Evolutionary conservation across 2,888 invertebrate species (phyloP).

Genomic region (Zeuzera pyrina): DNA sequence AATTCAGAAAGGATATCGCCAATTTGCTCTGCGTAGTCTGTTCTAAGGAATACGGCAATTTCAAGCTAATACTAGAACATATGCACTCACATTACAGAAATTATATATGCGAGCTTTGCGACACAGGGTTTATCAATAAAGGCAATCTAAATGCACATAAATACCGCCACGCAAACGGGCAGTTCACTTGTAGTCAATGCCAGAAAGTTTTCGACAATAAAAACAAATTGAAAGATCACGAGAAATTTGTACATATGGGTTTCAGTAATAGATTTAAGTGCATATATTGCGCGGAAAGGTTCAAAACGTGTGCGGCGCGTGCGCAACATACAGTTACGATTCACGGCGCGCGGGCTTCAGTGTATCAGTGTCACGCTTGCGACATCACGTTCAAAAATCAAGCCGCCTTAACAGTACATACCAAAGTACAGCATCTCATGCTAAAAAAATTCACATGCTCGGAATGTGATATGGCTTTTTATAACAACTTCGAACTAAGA

Average conservation of each 20-base stretch:
- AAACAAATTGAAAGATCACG: conserved; percentile 31
- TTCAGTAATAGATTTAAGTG: background rate
- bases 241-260: conserved; percentile 30
- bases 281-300: background rate
- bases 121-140: conserved; percentile 30
- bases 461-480: conserved; percentile 23
- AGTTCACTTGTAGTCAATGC: conserved; percentile 43
- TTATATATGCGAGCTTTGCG: conserved; percentile 33
- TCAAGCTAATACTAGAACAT: conserved; percentile 31
- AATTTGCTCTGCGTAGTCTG: conserved; percentile 30
- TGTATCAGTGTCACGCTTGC: conserved; percentile 20
- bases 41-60: conserved; percentile 24
- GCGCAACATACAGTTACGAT: too few species aligned
- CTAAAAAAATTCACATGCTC: conserved; percentile 21
- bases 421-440: conserved; percentile 21
- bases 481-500: conserved; percentile 32
- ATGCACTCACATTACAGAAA: conserved; percentile 36
- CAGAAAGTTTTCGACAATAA: conserved; percentile 51
- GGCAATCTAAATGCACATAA: conserved; percentile 28
- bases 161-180: conserved; percentile 34
- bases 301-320: too few species aligned
- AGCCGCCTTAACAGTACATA: conserved; percentile 16
- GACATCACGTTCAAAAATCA: conserved; percentile 14
- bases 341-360: too few species aligned
- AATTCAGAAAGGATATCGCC: conserved; percentile 24